A percentile compares a stretch with the other conserved stretches of the same genome.
Conservation (phyloP, 2,797 vertebrate species). For the Labeo calbasu region DNA sequence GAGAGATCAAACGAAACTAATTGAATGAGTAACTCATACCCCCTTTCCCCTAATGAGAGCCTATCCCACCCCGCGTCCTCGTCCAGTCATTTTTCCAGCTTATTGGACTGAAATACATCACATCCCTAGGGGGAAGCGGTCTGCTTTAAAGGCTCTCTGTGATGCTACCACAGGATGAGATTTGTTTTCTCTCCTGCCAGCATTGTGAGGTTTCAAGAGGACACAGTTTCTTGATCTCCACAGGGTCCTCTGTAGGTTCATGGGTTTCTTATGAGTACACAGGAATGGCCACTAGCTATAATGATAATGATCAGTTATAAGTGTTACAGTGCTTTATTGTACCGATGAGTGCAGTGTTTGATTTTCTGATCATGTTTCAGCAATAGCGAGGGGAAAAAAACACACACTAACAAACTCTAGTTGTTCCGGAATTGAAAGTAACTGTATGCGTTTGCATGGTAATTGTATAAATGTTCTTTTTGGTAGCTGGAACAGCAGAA, state of each 20-base stretch:
- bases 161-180: conserved; percentile 53
- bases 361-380: conserved; percentile 29
- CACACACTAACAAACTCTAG: background rate
- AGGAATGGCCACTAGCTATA: conserved; percentile 39
- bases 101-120: conserved; percentile 52
- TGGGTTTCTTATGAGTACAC: conserved; percentile 50
- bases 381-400: background rate
- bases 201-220: conserved; percentile 51
- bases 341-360: conserved; percentile 13
- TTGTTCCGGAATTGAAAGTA: conserved; percentile 47
- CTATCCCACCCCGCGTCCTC: conserved; percentile 34
- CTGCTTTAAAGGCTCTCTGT: conserved; percentile 50
- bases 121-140: conserved; percentile 46
- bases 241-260: conserved; percentile 48
- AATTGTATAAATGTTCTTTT: conserved; percentile 54
- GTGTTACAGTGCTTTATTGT: conserved; percentile 45
- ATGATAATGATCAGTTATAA: conserved; percentile 57
- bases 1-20: conserved; percentile 48
- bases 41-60: conserved; percentile 30
- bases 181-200: conserved; percentile 56
- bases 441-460: conserved; percentile 44
- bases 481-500: conserved; percentile 91
- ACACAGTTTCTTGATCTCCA: conserved; percentile 53
- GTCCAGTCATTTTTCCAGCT: conserved; percentile 40
- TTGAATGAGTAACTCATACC: conserved; percentile 47